Evolutionary conservation across 2,888 invertebrate genomes (phyloP), one percentile per base, ranked within the genome.

Genomic region (Operophtera brumata): DNA sequence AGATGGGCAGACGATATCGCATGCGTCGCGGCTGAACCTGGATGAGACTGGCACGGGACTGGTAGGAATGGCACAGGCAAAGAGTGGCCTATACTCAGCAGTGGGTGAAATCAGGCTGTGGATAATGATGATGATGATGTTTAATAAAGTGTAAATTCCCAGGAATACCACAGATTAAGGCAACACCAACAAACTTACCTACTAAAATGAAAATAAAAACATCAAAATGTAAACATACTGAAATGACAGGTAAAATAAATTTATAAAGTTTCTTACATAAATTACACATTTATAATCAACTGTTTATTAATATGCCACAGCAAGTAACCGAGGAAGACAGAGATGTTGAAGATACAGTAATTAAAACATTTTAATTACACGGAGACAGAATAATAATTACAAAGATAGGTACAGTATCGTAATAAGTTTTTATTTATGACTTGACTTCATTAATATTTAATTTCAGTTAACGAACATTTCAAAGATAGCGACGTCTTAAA

Each of bases 401-500:
- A 54, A 34, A 53, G 35, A 58, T 30, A 30, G 9, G 20, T 49
- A 59, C 54, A 20, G 43, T 60, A 55, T 50, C 47, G 20, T 11
- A 34, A 49, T 41, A 55, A 47, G n/a, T 48, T 54, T 11, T 45
- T 32, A 56, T 61, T 62, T 60, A 66, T 64, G 64, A 55, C 64
- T 62, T 63, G 54, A 55, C 64, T 62, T 65, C 61, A 69, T 71
- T 66, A 54, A 51, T 57, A 61, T 64, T 67, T 65, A 66, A 61
- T 67, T 67, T 65, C 57, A 56, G 26, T 54, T 47, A 56, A 52
- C 37, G 41, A 61, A 61, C 49, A 59, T 57, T 57, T 57, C 59
- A 67, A 61, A 65, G 62, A 65, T 67, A 65, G 70, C 75, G 69
- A 67, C 51, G 62, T 46, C 51, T 62, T 61, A 56, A 57, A 60